Conservation (phyloP, 2,113 vertebrate genomes). For the Misgurnus mizolepis region DNA sequence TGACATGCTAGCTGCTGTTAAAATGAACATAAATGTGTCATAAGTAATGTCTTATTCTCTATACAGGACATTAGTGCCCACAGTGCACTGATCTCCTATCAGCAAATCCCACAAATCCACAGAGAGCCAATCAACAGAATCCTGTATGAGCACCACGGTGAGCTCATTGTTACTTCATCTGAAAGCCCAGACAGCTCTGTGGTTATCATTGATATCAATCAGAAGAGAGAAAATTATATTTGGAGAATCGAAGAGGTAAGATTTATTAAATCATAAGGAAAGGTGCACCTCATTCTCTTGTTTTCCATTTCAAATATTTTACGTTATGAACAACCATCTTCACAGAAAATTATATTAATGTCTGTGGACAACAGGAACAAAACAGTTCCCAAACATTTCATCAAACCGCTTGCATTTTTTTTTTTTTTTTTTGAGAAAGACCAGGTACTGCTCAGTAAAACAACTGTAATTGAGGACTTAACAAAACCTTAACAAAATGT, state of each 20-base stretch:
- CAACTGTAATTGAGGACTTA: background rate
- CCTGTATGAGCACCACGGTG: slow-evolving; percentile 48
- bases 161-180: slow-evolving; percentile 58
- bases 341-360: no score
- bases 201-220: slow-evolving; percentile 55
- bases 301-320: background rate
- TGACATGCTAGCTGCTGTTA: no score
- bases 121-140: slow-evolving; percentile 61
- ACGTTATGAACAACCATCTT: background rate
- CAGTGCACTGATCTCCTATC: slow-evolving; percentile 55
- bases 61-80: slow-evolving; percentile 59
- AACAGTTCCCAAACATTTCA: no score
- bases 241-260: slow-evolving; percentile 64
- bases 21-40: no score
- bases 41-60: background rate
- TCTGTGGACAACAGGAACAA: no score
- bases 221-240: slow-evolving; percentile 52
- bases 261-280: background rate
- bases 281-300: background rate
- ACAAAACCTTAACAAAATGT: no score
- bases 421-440: slow-evolving; percentile 19
- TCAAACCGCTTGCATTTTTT: no score
- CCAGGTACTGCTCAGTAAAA: background rate
- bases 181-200: slow-evolving; percentile 58
- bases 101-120: slow-evolving; percentile 25